Evolutionary conservation across 2,888 invertebrate genomes (phyloP), one percentile per base, ranked within the genome.

Genomic region (Neuroscelio doddi): DNA sequence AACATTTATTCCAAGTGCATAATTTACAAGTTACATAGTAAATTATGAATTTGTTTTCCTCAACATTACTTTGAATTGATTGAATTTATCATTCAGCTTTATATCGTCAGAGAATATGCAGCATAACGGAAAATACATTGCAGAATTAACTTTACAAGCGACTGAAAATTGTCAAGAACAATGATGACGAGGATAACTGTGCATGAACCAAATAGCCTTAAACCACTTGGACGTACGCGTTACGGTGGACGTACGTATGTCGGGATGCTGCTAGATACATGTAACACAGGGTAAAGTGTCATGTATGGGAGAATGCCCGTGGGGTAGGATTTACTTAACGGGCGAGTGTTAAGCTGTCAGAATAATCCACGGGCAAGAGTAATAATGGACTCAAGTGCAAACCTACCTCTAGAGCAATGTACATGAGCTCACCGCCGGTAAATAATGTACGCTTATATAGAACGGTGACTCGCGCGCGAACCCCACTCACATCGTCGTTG

Each of bases 301-400:
- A 56, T 67, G 56, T 68, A 64, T 32, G 67, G 62, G 65, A 66
- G 55, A 68, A 70, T 69, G 56, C 67, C 64, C 62, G 64, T 50
- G 70, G 69, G 73, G 70, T 69, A 56, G 76, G 80, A 80, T 80
- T 80, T 79, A 78, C 80, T 78, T 79, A 78, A 78, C 80, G 68
- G 69, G 69, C 65, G 77, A 76, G 77, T 73, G 79, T 78, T 79
- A 78, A 79, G 72, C 77, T 76, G 78, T 80, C 79, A 72, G 77
- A 76, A 77, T 79, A 79, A 79, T 79, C 78, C 76, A 73, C 72
- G 68, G 71, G 70, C 72, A 67, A 66, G 64, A 73, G 74, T 76
- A 77, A 78, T 80, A 79, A 78, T 78, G 75, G 76, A 77, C 72
- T 75, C 64, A 34, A 72, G 77, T 71, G 75, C 69, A 73, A 75